phyloP scores from a whole-genome alignment of 2,797 vertebrate species.

The Brotula barbata region DNA sequence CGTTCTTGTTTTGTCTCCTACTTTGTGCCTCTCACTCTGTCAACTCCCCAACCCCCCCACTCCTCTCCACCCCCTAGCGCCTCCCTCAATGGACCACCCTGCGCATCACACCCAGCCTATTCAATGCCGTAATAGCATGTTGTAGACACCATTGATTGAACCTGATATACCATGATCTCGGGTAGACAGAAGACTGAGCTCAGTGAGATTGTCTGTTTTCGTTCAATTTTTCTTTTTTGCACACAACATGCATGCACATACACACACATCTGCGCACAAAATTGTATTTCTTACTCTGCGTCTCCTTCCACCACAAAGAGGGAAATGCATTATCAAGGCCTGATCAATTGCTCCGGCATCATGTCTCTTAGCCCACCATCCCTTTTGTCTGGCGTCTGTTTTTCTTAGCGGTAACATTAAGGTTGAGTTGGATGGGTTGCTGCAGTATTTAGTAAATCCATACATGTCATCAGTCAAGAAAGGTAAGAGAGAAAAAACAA shows the following conservation, averaged over 20 bases:
- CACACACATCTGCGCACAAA: constrained; percentile 28
- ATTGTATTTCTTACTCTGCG: constrained; percentile 49
- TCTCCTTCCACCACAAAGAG: constrained; percentile 62
- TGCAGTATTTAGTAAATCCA: constrained; percentile 58
- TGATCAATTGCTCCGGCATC: constrained; percentile 70
- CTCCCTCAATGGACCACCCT: constrained; percentile 18
- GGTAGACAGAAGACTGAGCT: constrained; percentile 18
- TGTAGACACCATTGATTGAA: constrained; percentile 43
- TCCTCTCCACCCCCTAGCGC: constrained; percentile 3
- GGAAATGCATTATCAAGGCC: constrained; percentile 65
- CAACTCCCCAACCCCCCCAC: constrained; percentile 6
- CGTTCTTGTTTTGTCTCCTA: constrained; percentile 33
- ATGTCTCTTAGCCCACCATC: constrained; percentile 46
- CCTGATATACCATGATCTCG: constrained; percentile 26
- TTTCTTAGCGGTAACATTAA: constrained; percentile 45
- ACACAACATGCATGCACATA: constrained; percentile 17
- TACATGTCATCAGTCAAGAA: constrained; percentile 51
- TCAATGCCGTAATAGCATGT: constrained; percentile 26
- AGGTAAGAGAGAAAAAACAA: constrained; percentile 50
- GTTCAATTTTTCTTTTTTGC: constrained; percentile 20
- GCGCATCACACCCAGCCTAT: constrained; percentile 13
- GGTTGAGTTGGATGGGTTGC: constrained; percentile 62
- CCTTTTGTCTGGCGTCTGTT: constrained; percentile 60
- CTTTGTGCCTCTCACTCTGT: constrained; percentile 34
- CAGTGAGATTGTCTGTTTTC: constrained; percentile 26